Percentiles rank a stretch among this genome's conserved stretches.
Conservation (phyloP, 2,888 invertebrate genomes). For the Galeruca laticollis region DNA sequence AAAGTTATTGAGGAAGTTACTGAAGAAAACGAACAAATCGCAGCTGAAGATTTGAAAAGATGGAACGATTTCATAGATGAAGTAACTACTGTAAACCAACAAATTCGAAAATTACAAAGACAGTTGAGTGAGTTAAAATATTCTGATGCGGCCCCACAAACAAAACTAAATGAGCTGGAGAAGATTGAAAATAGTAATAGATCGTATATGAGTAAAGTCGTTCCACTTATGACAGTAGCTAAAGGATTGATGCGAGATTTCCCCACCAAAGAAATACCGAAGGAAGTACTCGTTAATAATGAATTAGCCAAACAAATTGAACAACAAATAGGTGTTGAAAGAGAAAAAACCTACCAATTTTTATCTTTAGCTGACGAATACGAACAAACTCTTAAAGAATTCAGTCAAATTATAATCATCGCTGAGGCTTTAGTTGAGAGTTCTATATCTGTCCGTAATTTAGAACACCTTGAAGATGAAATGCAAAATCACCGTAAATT, state of each 20-base stretch:
- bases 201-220: conserved; percentile 72
- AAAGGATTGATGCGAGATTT: conserved; percentile 76
- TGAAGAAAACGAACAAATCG: conserved; percentile 70
- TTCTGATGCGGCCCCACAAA: conserved; percentile 75
- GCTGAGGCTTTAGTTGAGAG: conserved; percentile 85
- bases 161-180: conserved; percentile 78
- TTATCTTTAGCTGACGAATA: conserved; percentile 86
- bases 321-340: conserved; percentile 76
- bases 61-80: conserved; percentile 80
- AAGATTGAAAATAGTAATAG: conserved; percentile 77
- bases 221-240: conserved; percentile 74
- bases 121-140: conserved; percentile 71
- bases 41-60: conserved; percentile 73
- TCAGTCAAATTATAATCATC: conserved; percentile 85
- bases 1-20: conserved; percentile 78
- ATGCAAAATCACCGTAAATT: conserved; percentile 91
- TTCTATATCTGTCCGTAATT: conserved; percentile 79
- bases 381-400: conserved; percentile 88
- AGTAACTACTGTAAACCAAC: conserved; percentile 71
- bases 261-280: conserved; percentile 77
- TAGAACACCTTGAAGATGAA: conserved; percentile 88
- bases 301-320: conserved; percentile 79
- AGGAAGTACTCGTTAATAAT: conserved; percentile 75
- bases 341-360: conserved; percentile 81
- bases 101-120: conserved; percentile 68